Evolutionary conservation across 2,888 invertebrate species (phyloP), one percentile per base, ranked within the genome.

Genomic region (Hypolimnas misippus): DNA sequence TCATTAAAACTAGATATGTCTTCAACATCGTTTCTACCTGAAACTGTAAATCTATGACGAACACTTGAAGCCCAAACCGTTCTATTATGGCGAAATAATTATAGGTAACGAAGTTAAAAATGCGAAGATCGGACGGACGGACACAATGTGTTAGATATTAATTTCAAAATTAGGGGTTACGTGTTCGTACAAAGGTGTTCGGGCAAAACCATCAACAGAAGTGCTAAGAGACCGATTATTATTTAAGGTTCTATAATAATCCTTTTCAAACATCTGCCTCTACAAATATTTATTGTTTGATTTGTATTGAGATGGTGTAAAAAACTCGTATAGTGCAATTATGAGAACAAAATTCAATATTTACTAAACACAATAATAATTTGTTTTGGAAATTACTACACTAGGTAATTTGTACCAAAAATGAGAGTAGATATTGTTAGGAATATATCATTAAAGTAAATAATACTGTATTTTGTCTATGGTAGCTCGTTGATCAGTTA

Each of bases 91-190:
- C 63, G 64, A 62, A 62, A 63, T 65, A 66, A 66, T 68, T 60
- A 62, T n/a, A 62, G 35, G 42, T 44, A 58, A 56, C 81, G 75
- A 86, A 62, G 17, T 84, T 84, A 86, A 88, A 89, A 89, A 86
- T 75, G 84, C 83, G 82, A 87, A 86, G 84, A 76, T 77, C 81
- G 82, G 77, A 77, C 81, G 83, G 87, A 87, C 86, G 87, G 87
- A 78, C 87, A 86, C 88, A 90, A 89, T 89, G 89, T 92, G 91
- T 90, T 89, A 88, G 87, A 89, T 89, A 89, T 92, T 89, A 90
- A 91, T 92, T 86, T 79, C 76, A 70, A 92, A 90, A 92, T 92
- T 89, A 89, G 84, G 89, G 90, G 82, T 82, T 83, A 76, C 76
- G 76, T 70, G 73, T 76, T 74, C 80, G 74, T 77, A 80, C 82